A percentile compares a stretch with the other conserved stretches of the same genome.
Evolutionary conservation across 2,113 vertebrate species (phyloP).

Genomic region (Zingel zingel): DNA sequence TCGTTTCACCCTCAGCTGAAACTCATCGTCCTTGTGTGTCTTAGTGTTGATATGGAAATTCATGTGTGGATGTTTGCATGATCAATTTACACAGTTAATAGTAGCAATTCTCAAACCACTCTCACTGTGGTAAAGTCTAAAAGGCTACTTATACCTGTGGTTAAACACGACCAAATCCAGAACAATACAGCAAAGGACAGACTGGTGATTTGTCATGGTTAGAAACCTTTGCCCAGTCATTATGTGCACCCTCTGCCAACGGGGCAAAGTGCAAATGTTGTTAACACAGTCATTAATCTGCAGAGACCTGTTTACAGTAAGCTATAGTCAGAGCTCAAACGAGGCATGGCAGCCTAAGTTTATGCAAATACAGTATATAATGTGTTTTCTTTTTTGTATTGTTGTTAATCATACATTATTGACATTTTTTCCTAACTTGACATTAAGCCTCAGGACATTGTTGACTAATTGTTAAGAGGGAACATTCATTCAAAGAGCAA

Average conservation of each 20-base stretch:
- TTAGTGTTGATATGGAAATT: slow-evolving; percentile 24
- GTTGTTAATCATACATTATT: background rate
- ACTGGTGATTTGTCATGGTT: slow-evolving; percentile 9
- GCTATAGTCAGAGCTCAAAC: background rate
- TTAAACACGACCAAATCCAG: background rate
- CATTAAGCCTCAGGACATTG: background rate
- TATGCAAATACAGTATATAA: background rate
- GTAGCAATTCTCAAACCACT: background rate
- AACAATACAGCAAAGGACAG: slow-evolving; percentile 10
- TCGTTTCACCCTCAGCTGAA: slow-evolving; percentile 10
- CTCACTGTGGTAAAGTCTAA: background rate
- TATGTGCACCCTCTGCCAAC: slow-evolving; percentile 17
- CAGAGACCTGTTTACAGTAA: background rate
- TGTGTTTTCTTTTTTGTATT: background rate
- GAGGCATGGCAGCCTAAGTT: background rate
- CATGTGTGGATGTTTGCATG: background rate
- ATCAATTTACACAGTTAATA: background rate
- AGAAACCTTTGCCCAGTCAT: slow-evolving; percentile 27
- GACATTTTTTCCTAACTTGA: slow-evolving; percentile 12
- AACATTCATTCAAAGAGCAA: background rate
- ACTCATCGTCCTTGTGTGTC: background rate
- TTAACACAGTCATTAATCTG: slow-evolving; percentile 38
- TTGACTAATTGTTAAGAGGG: slow-evolving; percentile 7
- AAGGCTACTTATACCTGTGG: background rate
- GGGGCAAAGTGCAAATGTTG: slow-evolving; percentile 50